These are phyloP conservation scores for Cynaeus angustus DNA, from an alignment of 2,888 invertebrate species.

Conservation along the genomic window DNA sequence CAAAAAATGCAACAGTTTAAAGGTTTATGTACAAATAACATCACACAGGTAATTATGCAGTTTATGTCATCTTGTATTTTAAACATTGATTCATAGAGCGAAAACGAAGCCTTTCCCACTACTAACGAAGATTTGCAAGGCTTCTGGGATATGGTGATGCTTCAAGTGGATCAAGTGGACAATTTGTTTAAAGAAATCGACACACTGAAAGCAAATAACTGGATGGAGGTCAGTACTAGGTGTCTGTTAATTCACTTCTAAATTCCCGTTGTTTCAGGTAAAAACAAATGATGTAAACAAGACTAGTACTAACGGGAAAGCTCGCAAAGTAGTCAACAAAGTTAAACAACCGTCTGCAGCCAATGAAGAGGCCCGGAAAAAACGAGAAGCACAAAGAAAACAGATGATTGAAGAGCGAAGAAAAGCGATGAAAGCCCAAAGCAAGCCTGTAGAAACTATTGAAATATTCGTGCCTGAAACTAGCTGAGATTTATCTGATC, in stretches of 20 bases:
- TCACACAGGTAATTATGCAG: slow-evolving; percentile 64
- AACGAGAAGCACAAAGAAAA: slow-evolving; percentile 82
- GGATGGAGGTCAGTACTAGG: slow-evolving; percentile 75
- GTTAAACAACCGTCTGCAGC: slow-evolving; percentile 67
- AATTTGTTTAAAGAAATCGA: slow-evolving; percentile 83
- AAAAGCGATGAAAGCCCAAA: slow-evolving; percentile 73
- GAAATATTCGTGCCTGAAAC: slow-evolving; percentile 71
- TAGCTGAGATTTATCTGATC: slow-evolving; percentile 65
- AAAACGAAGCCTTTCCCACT: slow-evolving; percentile 89
- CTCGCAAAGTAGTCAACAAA: slow-evolving; percentile 55
- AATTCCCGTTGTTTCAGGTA: slow-evolving; percentile 2
- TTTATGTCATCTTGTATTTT: neutral
- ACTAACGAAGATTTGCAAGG: slow-evolving; percentile 93
- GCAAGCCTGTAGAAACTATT: slow-evolving; percentile 63
- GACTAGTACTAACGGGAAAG: slow-evolving; percentile 37
- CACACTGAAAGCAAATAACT: slow-evolving; percentile 77
- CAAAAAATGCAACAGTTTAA: slow-evolving; percentile 98
- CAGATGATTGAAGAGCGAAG: slow-evolving; percentile 86
- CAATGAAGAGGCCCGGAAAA: slow-evolving; percentile 73
- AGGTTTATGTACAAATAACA: slow-evolving; percentile 75
- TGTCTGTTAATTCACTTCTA: neutral
- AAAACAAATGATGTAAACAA: slow-evolving; percentile 9
- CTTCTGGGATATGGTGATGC: slow-evolving; percentile 98
- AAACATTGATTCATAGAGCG: slow-evolving; percentile 72
- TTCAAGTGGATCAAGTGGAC: slow-evolving; percentile 92